Base-by-base conservation (phyloP, 2,888 invertebrate genomes). In the Epiperipatus broadwayi region DNA sequence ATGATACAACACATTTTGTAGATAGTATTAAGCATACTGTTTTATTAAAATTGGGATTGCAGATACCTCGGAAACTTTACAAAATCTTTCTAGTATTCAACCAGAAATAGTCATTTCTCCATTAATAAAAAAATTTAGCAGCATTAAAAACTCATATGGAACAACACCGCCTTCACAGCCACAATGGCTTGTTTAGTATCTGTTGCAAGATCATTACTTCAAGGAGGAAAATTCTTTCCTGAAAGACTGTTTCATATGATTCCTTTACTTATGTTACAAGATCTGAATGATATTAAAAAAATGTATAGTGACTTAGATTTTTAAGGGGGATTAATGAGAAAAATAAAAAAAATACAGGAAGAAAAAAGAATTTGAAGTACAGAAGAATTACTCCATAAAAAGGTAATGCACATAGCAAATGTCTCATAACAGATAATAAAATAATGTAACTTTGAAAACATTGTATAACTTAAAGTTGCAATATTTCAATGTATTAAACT, bases 81-180 rank as follows among this genome's bases (percentile, higher is more conserved):
- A 78, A 47, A 69, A 75, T 56, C 61, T 91, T 37, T 76, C 83
- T 1, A 70, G 72, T 2, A 58, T 89, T 37, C 64, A 84, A 42
- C 87, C 89, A 0, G 75, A 77, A 43, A 59, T 79, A 15, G 75
- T 89, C 2, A 70, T 87, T 35, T 85, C 87, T 0, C 72, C 76
- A 32, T 65, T 85, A 10, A 56, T 91, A 40, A 83, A 87, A 44
- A 72, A 72, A 68, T 69, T 46, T n/a, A 46, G 57, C 73, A 1
- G 74, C 81, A 0, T 61, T 89, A 53, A 80, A 81, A 50, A 80
- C 80, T 2, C 58, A 85, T 22, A 84, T 79, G 0, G 87, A 91
- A 57, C 87, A 89, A 0, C 83, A 87, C 54, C 74, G 75, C 56
- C 65, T 75, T 10, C n/a, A 75, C 75, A 1, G 72, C 76, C 2